phyloP scores from a whole-genome alignment of 2,113 vertebrate genomes.

The Laticauda laticaudata region DNA sequence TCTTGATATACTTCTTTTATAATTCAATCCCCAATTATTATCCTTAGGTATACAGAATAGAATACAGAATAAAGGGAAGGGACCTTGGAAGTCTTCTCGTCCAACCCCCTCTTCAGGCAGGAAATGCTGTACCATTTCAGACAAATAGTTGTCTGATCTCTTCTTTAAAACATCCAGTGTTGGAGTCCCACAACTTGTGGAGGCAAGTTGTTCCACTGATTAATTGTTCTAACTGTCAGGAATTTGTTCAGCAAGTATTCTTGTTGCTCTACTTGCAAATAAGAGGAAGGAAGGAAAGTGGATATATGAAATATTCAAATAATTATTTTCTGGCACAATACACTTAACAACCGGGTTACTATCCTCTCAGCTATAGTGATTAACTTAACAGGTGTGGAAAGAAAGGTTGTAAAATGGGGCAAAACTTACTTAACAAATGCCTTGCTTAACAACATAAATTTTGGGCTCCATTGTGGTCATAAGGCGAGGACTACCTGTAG shows the following conservation, averaged over 20 bases:
- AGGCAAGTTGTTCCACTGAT: background rate
- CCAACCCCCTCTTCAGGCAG: background rate
- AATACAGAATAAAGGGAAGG: background rate
- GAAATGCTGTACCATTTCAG: background rate
- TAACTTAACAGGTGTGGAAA: background rate
- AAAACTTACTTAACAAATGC: background rate
- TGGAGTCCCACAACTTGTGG: background rate
- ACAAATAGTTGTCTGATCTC: background rate
- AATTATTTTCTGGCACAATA: background rate
- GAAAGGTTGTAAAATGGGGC: background rate
- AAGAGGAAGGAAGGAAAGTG: background rate
- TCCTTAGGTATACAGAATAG: background rate
- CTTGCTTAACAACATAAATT: background rate
- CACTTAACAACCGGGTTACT: background rate
- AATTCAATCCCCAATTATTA: background rate
- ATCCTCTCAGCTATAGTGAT: too few relatives aligned
- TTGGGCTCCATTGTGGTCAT: background rate
- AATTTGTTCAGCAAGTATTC: background rate
- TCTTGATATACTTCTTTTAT: background rate
- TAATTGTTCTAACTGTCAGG: background rate
- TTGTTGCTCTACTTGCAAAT: background rate
- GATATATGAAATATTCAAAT: background rate
- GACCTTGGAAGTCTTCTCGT: background rate
- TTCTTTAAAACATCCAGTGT: background rate
- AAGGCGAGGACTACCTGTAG: background rate